Base-by-base conservation (phyloP, 2,888 invertebrate genomes). In the Mimachlamys varia region DNA sequence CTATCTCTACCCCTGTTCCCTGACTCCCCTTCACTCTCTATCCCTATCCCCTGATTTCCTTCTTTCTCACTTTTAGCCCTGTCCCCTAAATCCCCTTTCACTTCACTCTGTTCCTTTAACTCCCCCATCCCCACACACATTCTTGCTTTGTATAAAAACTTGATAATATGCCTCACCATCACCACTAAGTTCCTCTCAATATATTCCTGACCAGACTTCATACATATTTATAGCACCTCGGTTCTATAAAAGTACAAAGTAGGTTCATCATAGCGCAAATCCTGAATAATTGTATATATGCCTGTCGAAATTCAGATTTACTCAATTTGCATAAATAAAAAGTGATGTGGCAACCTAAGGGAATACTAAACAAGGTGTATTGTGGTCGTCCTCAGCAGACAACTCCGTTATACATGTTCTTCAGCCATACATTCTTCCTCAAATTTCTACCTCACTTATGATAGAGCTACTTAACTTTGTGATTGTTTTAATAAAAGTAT, bases 161-260 rank as follows among this genome's bases (percentile, higher is more conserved):
- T 13, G 3, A 76, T 33, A 76, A 76, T 12, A 76, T 27, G 5
- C 12, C 13, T 76, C 22, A 76, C 33, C 7, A 76, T 33, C 12
- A 76, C 76, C 76, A 76, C 27, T 88, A n/a, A n/a, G n/a, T n/a
- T n/a, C 50, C 88, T n/a, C 95, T 96, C 96, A 76, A 96, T 94
- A 53, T 97, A 94, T 49, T 76, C 76, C 33, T 76, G 76, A 13
- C 12, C 89, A 91, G 53, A 58, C 62, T 22, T 88, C 91, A 91
- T 91, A 58, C 90, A 91, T 91, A 91, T 91, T 91, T 90, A 91
- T 91, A 90, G 89, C 58, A 17, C 58, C 55, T 89, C 55, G 76
- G 90, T 91, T 91, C 91, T 76, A 33, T 76, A 33, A 76, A 76
- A 76, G 76, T 76, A 76, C 76, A 76, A 76, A 76, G 76, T 76